These are phyloP conservation scores for Cheilosia scutellata DNA, from an alignment of 2,888 invertebrate genomes.

Conservation along the genomic window DNA sequence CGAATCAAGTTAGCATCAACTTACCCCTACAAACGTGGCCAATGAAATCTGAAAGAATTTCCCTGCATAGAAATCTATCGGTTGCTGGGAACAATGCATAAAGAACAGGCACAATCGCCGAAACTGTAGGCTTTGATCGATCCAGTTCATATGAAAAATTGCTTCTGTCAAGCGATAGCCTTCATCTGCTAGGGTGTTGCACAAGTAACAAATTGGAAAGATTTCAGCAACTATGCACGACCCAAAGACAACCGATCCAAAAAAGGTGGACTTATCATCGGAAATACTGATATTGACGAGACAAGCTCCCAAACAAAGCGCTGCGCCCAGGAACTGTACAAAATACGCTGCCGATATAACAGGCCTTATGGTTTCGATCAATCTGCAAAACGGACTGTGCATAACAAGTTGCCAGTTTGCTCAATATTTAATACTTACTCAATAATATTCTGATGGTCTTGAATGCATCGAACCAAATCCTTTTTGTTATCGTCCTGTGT, in stretches of 20 bases:
- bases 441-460: slow-evolving; percentile 78
- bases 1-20: too few species aligned
- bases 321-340: slow-evolving; percentile 79
- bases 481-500: slow-evolving; percentile 74
- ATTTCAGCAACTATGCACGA: slow-evolving; percentile 78
- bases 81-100: slow-evolving; percentile 68
- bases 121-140: slow-evolving; percentile 76
- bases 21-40: slow-evolving; percentile 25
- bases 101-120: slow-evolving; percentile 77
- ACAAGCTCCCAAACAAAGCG: slow-evolving; percentile 77
- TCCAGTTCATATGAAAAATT: slow-evolving; percentile 79
- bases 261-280: slow-evolving; percentile 75
- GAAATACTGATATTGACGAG: slow-evolving; percentile 78
- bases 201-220: slow-evolving; percentile 79
- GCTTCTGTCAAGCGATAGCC: slow-evolving; percentile 77
- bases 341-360: slow-evolving; percentile 79
- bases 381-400: background rate
- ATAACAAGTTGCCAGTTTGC: background rate
- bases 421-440: slow-evolving; percentile 69
- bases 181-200: slow-evolving; percentile 78
- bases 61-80: slow-evolving; percentile 79
- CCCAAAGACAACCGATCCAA: slow-evolving; percentile 76
- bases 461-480: slow-evolving; percentile 77
- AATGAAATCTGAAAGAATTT: slow-evolving; percentile 79
- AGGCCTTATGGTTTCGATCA: slow-evolving; percentile 75